Base-by-base conservation (phyloP, 2,888 invertebrate species). In the Spialia ferax region DNA sequence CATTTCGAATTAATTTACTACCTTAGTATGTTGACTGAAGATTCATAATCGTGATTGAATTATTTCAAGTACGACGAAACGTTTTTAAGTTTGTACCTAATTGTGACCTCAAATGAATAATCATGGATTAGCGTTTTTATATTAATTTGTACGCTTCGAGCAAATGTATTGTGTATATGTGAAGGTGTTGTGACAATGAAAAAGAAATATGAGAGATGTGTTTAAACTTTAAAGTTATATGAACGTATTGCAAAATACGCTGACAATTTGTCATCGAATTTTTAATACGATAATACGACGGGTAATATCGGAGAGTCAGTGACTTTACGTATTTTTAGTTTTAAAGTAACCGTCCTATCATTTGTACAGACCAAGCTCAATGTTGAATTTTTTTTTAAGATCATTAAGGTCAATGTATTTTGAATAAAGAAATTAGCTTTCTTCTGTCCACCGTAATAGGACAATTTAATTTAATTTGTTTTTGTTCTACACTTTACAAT, bases 351-450 rank as follows among this genome's bases (percentile, higher is more conserved):
- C 32, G 6, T 8, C 32, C 8, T 7, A 32, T 32, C 6, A 8
- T n/a, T n/a, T n/a, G n/a, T n/a, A n/a, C n/a, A n/a, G n/a, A 8
- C 32, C 32, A 8, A 32, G 32, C 22, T 35, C 1, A 3, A 13
- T 13, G 35, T 38, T n/a, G 13, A 38, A 4, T 38, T 38, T 35
- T 38, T 38, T n/a, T 5, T 38, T n/a, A 38, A 3, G 6, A 38
- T 38, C 2, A 38, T 38, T n/a, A 23, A 15, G 50, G 63, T 63
- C 54, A 63, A 63, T 10, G 20, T 54, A 35, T 54, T 63, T 42
- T 38, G 63, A 63, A 63, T 63, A 55, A 26, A 42, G 38, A 63
- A 63, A 63, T 63, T 55, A 63, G 42, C 42, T 63, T 55, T 63
- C 54, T 63, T 18, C 18, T 26, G 20, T 42, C 6, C 7, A 13